Base-by-base conservation (phyloP, 2,888 invertebrate species). In the Minunthozetes semirufus region DNA sequence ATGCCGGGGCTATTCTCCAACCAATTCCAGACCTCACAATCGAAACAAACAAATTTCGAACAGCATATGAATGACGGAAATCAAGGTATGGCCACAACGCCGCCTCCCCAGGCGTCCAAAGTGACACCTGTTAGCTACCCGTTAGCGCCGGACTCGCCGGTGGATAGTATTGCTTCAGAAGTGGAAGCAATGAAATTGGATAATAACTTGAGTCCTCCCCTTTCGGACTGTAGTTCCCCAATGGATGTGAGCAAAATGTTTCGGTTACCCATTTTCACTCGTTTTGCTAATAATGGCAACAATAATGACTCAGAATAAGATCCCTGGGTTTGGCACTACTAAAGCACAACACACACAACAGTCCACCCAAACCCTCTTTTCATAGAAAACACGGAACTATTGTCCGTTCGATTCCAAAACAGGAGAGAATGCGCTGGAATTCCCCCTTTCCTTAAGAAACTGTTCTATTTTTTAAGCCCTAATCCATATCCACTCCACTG, bases 271-370 rank as follows among this genome's bases (percentile, higher is more conserved):
- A 77, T 79, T 46, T 79, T 79, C 76, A 77, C 75, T 66, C 77
- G 78, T 22, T 73, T 78, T 86, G 81, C 73, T 29, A 73, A 38
- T 46, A 73, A 56, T 61, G 59, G 61, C 13, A 46, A 46, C 73
- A 63, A 33, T n/a, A n/a, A n/a, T 63, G 63, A 73, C 27, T 50
- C 72, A 27, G 73, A 73, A 38, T 73, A 48, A n/a, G 59, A 46
- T 15, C 38, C 15, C 15, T 27, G 22, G 59, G 59, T 59, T 59
- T 13, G 48, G 46, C 46, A 29, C 33, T 38, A n/a, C n/a, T n/a
- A n/a, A 19, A 66, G 19, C n/a, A 66, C 25, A 33, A n/a, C 17
- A 33, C 22, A 61, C n/a, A 61, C 17, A 61, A 61, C 17, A 61
- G 38, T 29, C 33, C 27, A 70, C 42, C 70, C 48, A 22, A 70